Evolutionary conservation across 2,888 invertebrate species (phyloP), one percentile per base, ranked within the genome.

Genomic region (Stratiomys singularior): DNA sequence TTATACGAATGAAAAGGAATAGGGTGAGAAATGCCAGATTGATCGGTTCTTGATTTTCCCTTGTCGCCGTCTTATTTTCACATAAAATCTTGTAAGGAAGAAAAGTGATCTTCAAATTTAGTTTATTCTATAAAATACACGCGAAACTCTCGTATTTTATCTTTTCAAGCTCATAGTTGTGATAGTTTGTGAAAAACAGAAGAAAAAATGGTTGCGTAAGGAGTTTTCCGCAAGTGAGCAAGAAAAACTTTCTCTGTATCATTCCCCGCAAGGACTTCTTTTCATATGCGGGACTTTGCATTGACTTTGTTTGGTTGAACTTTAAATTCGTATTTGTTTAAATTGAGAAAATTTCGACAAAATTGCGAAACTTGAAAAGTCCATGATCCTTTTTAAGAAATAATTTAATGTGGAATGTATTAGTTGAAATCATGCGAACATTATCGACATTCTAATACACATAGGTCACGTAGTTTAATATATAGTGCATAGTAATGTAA

Each of bases 1-100:
- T 69, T 69, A n/a, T n/a, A n/a, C n/a, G n/a, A n/a, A n/a, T 11
- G 69, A 21, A 69, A 15, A 30, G 58, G 77, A 69, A 76, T 71
- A 78, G 79, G 79, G 77, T 78, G 78, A 79, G 78, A 78, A 78
- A 79, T 78, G 79, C 77, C 79, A 79, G 74, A 76, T 80, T 80
- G 78, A 77, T 80, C 71, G 77, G 77, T 76, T 52, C 79, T 79
- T 78, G 74, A 77, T 79, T 79, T 79, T 77, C 64, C 78, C 72
- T 79, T 76, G 79, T 77, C 52, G 58, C 52, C 46, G 52, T 64
- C 76, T 76, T 76, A 76, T 76, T 76, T 76, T 76, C 64, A 76
- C 25, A 47, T 64, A 64, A 66, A 77, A 76, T 69, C 77, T 76
- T 58, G 58, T 72, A 67, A 58, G 27, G 25, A 7, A 71, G 7